Base-by-base conservation (phyloP, 2,113 vertebrate genomes). In the Tragelaphus imberbis region DNA sequence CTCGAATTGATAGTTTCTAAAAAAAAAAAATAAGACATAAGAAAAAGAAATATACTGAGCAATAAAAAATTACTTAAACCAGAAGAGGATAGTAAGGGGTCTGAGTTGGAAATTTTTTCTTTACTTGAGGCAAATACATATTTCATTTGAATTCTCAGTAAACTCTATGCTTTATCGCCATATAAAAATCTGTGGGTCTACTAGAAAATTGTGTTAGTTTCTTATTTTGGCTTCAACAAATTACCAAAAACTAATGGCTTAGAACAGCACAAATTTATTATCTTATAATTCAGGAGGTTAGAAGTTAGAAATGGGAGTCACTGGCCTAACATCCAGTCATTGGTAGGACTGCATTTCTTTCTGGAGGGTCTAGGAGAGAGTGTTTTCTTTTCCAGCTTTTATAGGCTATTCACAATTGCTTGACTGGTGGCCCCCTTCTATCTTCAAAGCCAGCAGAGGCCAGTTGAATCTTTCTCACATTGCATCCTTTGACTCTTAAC, bases 121-220 rank as follows among this genome's bases (percentile, higher is more conserved):
- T 95, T 82, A 63, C 27, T 68, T 55, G 55, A 51, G 56, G 36
- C 88, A 44, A 87, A 59, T 77, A 63, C 1, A 13, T 68, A 88
- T 80, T 95, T 93, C 28, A 63, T 87, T 87, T 91, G 61, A 96
- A 93, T 91, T 91, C 21, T 84, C 51, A 95, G 77, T 93, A 88
- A 77, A 84, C 55, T 82, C n/a, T 90, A 80, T 47, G 61, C n/a
- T 87, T 93, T 95, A 88, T 90, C 10, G 65, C 49, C 63, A 88
- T 84, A 68, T 93, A 90, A 86, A 96, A 93, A 56, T 79, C 17
- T 23, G 11, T 55, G 25, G 49, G 91, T 97, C 51, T 84, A 21
- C 8, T 88, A 86, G 36, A 55, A 84, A 30, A 93, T 47, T 79
- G 12, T 79, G 44, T n/a, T 93, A 36, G 25, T 65, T 96, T 90